A percentile compares a stretch with the other conserved stretches of the same genome.
These are phyloP conservation scores for Ctenodactylus gundi DNA, from an alignment of 2,113 vertebrate species.

Conservation along the genomic window DNA sequence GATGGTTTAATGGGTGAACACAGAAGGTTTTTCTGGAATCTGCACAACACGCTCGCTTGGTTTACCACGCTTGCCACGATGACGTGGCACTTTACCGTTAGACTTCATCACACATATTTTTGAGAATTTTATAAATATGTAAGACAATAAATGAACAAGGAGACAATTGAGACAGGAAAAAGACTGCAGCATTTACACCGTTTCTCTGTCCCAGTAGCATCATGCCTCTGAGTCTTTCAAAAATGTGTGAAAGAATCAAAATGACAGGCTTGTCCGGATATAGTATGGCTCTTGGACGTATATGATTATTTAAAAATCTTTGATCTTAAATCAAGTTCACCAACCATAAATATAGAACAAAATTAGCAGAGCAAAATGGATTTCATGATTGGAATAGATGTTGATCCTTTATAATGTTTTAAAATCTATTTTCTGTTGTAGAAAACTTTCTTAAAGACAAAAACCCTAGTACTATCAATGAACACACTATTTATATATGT, in stretches of 20 bases:
- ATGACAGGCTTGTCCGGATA: conserved; percentile 77
- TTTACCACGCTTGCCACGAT: conserved; percentile 67
- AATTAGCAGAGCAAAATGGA: conserved; percentile 61
- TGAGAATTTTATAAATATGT: conserved; percentile 65
- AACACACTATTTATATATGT: neutral
- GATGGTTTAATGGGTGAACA: neutral
- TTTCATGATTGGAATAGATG: conserved; percentile 35
- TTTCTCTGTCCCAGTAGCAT: conserved; percentile 75
- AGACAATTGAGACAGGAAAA: conserved; percentile 72
- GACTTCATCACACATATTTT: conserved; percentile 57
- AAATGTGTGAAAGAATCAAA: conserved; percentile 72
- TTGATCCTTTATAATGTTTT: conserved; percentile 12
- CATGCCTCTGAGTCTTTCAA: conserved; percentile 76
- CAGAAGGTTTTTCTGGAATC: conserved; percentile 28
- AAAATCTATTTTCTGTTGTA: conserved; percentile 32
- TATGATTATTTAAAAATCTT: conserved; percentile 33
- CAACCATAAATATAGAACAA: conserved; percentile 68
- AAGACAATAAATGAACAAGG: conserved; percentile 59
- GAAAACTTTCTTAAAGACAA: conserved; percentile 13
- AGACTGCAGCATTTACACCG: conserved; percentile 61
- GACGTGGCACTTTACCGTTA: conserved; percentile 49
- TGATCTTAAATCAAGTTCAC: conserved; percentile 67
- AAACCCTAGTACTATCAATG: neutral
- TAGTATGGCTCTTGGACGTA: conserved; percentile 72
- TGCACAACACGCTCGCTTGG: conserved; percentile 42